A percentile compares a stretch with the other conserved stretches of the same genome.
These are phyloP conservation scores for Hofmannophila pseudospretella DNA, from an alignment of 2,888 invertebrate species.

Conservation along the genomic window DNA sequence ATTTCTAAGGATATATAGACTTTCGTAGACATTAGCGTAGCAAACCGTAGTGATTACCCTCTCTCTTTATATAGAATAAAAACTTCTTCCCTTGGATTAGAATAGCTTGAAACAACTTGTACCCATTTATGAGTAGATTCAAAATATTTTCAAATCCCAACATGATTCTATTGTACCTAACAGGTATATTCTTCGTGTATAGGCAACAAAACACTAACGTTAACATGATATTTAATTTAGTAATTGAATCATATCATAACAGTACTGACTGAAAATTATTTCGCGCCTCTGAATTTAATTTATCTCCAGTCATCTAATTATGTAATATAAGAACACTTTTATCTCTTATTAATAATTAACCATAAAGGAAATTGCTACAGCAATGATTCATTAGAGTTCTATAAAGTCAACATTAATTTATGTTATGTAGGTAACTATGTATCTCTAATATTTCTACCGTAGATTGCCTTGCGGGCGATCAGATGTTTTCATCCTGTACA, in stretches of 20 bases:
- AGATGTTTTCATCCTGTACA: conserved; percentile 87
- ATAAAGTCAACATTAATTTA: conserved; percentile 30
- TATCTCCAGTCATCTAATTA: conserved; percentile 42
- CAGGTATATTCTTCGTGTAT: too few relatives aligned
- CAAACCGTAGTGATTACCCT: too few relatives aligned
- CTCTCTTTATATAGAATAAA: too few relatives aligned
- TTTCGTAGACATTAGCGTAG: too few relatives aligned
- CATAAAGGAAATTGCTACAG: conserved; percentile 33
- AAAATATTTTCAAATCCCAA: neutral
- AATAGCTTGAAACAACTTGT: neutral
- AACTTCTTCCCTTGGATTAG: too few relatives aligned
- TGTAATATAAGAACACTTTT: conserved; percentile 69
- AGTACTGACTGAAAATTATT: conserved; percentile 12
- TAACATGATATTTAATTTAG: too few relatives aligned
- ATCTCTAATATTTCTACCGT: conserved; percentile 28
- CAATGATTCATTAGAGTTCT: conserved; percentile 22
- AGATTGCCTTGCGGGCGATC: conserved; percentile 60
- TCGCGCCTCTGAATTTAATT: conserved; percentile 22
- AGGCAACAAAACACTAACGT: too few relatives aligned
- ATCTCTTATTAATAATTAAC: conserved; percentile 50
- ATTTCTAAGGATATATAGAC: too few relatives aligned
- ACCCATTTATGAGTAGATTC: neutral
- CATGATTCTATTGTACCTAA: neutral
- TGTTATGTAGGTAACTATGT: conserved; percentile 20
- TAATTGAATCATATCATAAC: neutral